Conservation (phyloP, 2,113 vertebrate genomes). For the Gambusia holbrooki region DNA sequence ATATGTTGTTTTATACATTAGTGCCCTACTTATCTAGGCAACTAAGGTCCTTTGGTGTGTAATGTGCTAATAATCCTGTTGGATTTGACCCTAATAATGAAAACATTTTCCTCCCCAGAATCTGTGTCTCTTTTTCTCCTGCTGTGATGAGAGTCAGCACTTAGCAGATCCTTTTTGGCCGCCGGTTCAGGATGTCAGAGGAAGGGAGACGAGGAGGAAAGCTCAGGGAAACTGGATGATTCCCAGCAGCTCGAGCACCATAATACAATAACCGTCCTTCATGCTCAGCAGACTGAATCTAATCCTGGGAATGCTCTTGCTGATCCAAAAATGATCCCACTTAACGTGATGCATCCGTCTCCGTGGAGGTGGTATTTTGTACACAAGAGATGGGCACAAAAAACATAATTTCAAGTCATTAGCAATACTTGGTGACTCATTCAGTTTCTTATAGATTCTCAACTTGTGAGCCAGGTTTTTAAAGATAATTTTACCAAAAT, state of each 20-base stretch:
- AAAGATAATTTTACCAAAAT: background rate
- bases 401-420: conserved; percentile 5
- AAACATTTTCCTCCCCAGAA: conserved; percentile 45
- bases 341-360: conserved; percentile 6
- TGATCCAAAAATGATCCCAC: background rate
- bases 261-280: conserved; percentile 46
- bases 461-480: background rate
- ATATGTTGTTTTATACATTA: conserved; percentile 26
- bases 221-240: conserved; percentile 43
- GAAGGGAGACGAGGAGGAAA: conserved; percentile 35
- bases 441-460: background rate
- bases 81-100: conserved; percentile 61
- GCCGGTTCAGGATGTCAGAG: conserved; percentile 52
- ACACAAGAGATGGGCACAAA: background rate
- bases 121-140: conserved; percentile 38
- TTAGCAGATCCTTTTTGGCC: conserved; percentile 60
- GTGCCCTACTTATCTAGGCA: conserved; percentile 47
- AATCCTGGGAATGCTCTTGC: conserved; percentile 6
- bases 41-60: conserved; percentile 34
- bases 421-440: background rate
- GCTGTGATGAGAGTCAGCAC: conserved; percentile 61
- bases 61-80: conserved; percentile 38
- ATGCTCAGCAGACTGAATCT: conserved; percentile 38
- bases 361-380: conserved; percentile 23
- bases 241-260: conserved; percentile 33